Evolutionary conservation across 30 jellyfish, hydroid and myxozoan species (phyloP).

Genomic region (Hydractinia symbiolongicarpus): DNA sequence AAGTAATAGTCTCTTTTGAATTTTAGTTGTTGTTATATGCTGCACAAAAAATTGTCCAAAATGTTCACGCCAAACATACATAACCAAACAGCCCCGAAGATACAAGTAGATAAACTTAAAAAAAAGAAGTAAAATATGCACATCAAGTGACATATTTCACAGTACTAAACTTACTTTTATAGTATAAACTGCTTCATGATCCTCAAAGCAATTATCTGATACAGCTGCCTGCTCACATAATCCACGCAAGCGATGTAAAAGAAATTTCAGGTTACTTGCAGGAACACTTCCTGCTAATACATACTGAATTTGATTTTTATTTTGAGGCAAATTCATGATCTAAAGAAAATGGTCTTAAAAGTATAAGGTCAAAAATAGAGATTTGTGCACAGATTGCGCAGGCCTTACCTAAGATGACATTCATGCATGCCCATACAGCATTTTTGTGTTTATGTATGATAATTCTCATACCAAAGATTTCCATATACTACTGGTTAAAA

Average conservation of each 20-base stretch:
- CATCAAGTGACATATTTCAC: too few relatives aligned
- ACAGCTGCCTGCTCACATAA: constrained; percentile 70
- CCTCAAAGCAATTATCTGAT: constrained; percentile 61
- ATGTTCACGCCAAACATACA: neutral
- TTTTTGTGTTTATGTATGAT: too few relatives aligned
- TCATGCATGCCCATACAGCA: too few relatives aligned
- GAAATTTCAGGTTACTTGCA: constrained; percentile 41
- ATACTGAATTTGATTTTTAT: constrained; percentile 72
- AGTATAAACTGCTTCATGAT: constrained; percentile 79
- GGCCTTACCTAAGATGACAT: too few relatives aligned
- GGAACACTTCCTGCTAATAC: constrained; percentile 82
- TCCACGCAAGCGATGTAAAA: constrained; percentile 79
- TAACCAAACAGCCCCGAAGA: neutral
- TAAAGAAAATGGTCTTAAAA: neutral
- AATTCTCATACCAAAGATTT: too few relatives aligned
- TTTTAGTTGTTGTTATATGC: too few relatives aligned
- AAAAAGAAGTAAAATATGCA: too few relatives aligned
- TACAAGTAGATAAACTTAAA: too few relatives aligned
- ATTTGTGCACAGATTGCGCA: too few relatives aligned
- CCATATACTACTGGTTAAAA: too few relatives aligned
- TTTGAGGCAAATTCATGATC: constrained; percentile 14
- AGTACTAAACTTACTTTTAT: constrained; percentile 15
- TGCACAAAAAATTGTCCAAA: neutral
- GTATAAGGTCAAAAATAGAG: too few relatives aligned
- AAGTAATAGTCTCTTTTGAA: too few relatives aligned